Conservation (phyloP, 92 coral and sea anemone genomes). For the Zoanthus sansibaricus region DNA sequence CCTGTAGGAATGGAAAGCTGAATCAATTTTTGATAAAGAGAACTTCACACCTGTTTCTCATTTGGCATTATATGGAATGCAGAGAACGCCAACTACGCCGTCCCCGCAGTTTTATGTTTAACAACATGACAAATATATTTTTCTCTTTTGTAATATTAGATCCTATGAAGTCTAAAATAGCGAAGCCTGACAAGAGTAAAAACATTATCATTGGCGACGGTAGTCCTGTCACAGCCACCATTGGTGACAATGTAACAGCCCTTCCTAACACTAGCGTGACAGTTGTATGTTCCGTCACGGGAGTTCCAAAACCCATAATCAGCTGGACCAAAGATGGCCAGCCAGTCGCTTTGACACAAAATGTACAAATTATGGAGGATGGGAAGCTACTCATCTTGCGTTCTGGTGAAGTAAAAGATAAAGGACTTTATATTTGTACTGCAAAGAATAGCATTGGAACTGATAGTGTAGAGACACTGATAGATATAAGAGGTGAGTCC, state of each 20-base stretch:
- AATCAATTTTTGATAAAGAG: too few species aligned
- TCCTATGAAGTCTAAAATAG: constrained; percentile 7
- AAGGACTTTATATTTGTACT: constrained; percentile 66
- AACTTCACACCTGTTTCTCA: too few species aligned
- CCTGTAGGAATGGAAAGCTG: too few species aligned
- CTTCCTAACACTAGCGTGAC: constrained; percentile 38
- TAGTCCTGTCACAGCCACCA: background rate
- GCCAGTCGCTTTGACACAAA: background rate
- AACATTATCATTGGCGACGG: constrained; percentile 12
- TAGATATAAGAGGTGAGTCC: constrained; percentile 64
- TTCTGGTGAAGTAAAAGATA: constrained; percentile 32
- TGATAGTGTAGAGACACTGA: constrained; percentile 46
- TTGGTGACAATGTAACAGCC: constrained; percentile 41
- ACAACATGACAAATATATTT: background rate
- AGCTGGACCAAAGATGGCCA: constrained; percentile 36
- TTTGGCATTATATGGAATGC: too few species aligned
- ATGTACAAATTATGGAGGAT: constrained; percentile 18
- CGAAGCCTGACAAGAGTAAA: background rate
- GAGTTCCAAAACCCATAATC: constrained; percentile 25
- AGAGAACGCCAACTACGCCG: too few species aligned
- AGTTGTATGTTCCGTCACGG: constrained; percentile 19
- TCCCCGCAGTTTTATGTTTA: background rate
- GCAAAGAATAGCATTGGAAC: constrained; percentile 65
- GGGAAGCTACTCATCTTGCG: constrained; percentile 58
- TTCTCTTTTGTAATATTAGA: background rate